Conservation (phyloP, 1,140 invertebrate genomes). For the Homalodisca vitripennis region DNA sequence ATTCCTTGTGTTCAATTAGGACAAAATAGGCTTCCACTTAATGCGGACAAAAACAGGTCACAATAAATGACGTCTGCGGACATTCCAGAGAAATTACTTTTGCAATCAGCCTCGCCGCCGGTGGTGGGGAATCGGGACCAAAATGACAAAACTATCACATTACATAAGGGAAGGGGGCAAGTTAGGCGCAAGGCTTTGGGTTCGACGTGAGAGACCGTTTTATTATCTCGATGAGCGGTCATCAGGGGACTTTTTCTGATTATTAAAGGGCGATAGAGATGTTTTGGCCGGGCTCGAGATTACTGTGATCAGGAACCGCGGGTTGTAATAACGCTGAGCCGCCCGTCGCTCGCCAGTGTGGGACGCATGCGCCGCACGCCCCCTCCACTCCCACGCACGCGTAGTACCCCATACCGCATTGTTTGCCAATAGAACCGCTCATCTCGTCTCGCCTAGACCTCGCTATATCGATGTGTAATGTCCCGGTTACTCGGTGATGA, state of each 20-base stretch:
- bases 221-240: conserved; percentile 23
- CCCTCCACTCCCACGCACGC: background rate
- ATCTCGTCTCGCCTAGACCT: too few relatives aligned
- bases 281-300: conserved; percentile 11
- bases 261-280: conserved; percentile 27
- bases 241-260: conserved; percentile 22
- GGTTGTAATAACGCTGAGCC: conserved; percentile 24
- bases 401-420: conserved; percentile 3
- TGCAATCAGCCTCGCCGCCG: too few relatives aligned
- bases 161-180: background rate
- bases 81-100: too few relatives aligned
- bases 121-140: too few relatives aligned
- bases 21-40: too few relatives aligned
- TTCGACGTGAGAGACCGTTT: conserved; percentile 15
- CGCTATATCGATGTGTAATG: background rate
- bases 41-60: too few relatives aligned
- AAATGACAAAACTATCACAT: too few relatives aligned
- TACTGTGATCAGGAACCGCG: conserved; percentile 11
- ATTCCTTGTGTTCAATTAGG: too few relatives aligned
- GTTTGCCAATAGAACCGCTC: conserved; percentile 5
- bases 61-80: too few relatives aligned
- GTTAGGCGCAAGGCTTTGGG: too few relatives aligned
- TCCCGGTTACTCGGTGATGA: too few relatives aligned
- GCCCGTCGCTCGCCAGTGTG: background rate
- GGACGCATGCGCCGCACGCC: background rate